Evolutionary conservation across 2,888 invertebrate species (phyloP).

Genomic region (Watsonalla binaria): DNA sequence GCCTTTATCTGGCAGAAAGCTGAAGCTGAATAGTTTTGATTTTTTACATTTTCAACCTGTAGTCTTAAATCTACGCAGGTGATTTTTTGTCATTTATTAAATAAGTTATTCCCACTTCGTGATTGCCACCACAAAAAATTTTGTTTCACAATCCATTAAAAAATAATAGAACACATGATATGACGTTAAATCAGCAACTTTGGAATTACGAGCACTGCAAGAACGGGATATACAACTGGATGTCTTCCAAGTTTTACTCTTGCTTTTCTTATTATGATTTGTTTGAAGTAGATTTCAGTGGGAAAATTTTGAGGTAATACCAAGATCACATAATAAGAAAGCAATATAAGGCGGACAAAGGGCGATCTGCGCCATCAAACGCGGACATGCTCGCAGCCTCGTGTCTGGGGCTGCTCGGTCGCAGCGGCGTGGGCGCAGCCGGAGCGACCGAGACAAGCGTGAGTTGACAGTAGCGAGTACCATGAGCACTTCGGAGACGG

Average conservation of each 20-base stretch:
- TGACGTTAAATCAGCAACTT: constrained; percentile 46
- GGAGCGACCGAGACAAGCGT: constrained; percentile 68
- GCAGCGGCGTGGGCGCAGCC: constrained; percentile 53
- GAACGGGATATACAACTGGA: constrained; percentile 57
- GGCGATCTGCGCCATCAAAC: constrained; percentile 71
- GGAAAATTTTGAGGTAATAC: constrained; percentile 26
- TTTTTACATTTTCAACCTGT: too few relatives aligned
- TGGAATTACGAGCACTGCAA: constrained; percentile 76
- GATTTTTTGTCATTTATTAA: too few relatives aligned
- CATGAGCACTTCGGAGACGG: constrained; percentile 99
- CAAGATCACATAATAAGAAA: constrained; percentile 69
- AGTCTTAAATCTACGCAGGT: too few relatives aligned
- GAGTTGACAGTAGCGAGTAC: constrained; percentile 82
- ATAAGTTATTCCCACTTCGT: too few relatives aligned
- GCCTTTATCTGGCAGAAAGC: too few relatives aligned
- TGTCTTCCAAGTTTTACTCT: constrained; percentile 55
- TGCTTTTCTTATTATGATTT: constrained; percentile 72
- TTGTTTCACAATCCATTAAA: too few relatives aligned
- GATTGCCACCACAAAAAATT: too few relatives aligned
- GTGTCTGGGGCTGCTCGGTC: constrained; percentile 78
- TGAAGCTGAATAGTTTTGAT: too few relatives aligned
- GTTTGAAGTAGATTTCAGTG: constrained; percentile 19
- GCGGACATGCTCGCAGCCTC: constrained; percentile 77
- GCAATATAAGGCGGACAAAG: constrained; percentile 69
- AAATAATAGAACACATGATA: not conserved